A percentile compares a stretch with the other conserved stretches of the same genome.
phyloP scores from a whole-genome alignment of 1,140 invertebrate genomes.

The Aphidius ervi region DNA sequence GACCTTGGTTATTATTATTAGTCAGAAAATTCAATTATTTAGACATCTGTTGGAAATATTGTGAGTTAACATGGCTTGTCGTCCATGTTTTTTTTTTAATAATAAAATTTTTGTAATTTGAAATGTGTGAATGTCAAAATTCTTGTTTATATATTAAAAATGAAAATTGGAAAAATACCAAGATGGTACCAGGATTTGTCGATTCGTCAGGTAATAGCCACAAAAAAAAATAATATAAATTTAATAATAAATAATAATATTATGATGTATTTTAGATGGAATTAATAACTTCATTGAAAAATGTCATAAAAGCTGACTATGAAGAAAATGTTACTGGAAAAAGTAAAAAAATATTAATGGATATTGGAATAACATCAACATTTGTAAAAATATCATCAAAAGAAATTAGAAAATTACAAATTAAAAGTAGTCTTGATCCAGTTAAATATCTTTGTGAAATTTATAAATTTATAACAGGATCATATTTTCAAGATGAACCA shows the following conservation, averaged over 20 bases:
- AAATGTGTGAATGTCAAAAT: not conserved
- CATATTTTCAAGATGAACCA: conserved; percentile 41
- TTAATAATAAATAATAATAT: conserved; percentile 5
- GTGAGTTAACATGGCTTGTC: too few species aligned
- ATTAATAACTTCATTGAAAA: conserved; percentile 32
- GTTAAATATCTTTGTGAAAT: conserved; percentile 40
- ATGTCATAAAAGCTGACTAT: conserved; percentile 37
- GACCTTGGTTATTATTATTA: too few species aligned
- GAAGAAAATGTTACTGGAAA: conserved; percentile 32
- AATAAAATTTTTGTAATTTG: too few species aligned
- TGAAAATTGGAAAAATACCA: conserved; percentile 26
- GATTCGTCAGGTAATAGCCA: conserved; percentile 36
- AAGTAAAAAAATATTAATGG: conserved; percentile 31
- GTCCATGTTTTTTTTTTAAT: not conserved
- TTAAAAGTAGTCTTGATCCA: conserved; percentile 28
- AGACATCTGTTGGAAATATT: too few species aligned
- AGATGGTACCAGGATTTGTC: conserved; percentile 48
- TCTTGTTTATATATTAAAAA: conserved; percentile 5
- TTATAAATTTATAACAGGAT: conserved; percentile 40
- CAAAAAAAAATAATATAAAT: conserved; percentile 9
- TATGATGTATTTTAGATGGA: conserved; percentile 15
- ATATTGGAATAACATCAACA: conserved; percentile 42
- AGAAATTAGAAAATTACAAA: conserved; percentile 32
- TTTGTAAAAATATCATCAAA: conserved; percentile 31
- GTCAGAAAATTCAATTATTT: too few species aligned